Conservation (phyloP, 2,797 vertebrate species). For the Leptatherina wallacei region DNA sequence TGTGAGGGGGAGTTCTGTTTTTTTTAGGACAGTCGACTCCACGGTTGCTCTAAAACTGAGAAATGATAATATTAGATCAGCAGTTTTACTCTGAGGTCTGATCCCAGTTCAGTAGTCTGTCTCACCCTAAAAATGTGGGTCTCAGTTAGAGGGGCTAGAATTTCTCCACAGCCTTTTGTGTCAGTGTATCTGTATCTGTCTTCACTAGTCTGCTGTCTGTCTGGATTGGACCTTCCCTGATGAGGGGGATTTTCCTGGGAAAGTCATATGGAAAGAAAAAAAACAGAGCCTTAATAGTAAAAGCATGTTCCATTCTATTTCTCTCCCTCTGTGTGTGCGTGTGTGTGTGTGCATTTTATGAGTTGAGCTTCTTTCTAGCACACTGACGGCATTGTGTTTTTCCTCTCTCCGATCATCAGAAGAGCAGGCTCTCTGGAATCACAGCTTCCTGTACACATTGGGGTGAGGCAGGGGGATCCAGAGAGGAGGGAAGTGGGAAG, state of each 20-base stretch:
- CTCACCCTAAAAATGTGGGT: conserved; percentile 47
- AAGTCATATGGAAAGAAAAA: conserved; percentile 81
- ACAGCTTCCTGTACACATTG: conserved; percentile 73
- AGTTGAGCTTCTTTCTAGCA: conserved; percentile 71
- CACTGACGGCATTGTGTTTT: conserved; percentile 81
- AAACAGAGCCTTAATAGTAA: conserved; percentile 75
- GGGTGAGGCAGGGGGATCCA: conserved; percentile 64
- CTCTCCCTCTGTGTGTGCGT: conserved; percentile 49
- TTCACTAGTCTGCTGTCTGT: conserved; percentile 74
- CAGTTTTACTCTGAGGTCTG: conserved; percentile 27
- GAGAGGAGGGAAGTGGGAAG: conserved; percentile 20
- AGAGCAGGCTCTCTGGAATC: conserved; percentile 66
- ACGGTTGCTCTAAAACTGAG: conserved; percentile 13
- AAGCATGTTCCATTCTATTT: conserved; percentile 80
- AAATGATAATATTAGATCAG: conserved; percentile 29
- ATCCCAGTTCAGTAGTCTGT: conserved; percentile 32
- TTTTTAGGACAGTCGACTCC: conserved; percentile 12
- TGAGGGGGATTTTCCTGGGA: conserved; percentile 83
- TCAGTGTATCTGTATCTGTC: conserved; percentile 56
- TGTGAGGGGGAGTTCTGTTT: conserved; percentile 15
- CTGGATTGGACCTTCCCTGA: conserved; percentile 71
- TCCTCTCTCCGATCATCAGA: conserved; percentile 76
- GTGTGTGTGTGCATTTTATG: conserved; percentile 67
- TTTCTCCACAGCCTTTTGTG: conserved; percentile 42
- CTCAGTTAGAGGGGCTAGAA: conserved; percentile 21